Conservation (phyloP, 2,888 invertebrate genomes). For the Dicroscelio sp. region DNA sequence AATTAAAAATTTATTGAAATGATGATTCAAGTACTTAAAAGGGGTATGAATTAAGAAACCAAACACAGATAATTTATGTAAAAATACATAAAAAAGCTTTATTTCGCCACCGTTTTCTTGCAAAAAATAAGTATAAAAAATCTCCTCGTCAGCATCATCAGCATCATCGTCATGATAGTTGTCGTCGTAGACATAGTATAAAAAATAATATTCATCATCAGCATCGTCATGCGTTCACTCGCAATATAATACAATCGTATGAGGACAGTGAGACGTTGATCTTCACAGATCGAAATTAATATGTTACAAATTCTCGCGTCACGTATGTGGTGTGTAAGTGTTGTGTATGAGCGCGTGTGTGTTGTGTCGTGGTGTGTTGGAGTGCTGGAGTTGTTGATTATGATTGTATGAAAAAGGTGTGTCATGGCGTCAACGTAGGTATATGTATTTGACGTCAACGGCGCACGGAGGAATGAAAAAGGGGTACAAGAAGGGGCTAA, state of each 20-base stretch:
- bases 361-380: conserved; percentile 74
- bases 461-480: too few species aligned
- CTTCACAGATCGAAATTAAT: conserved; percentile 82
- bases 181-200: conserved; percentile 79
- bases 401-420: too few species aligned
- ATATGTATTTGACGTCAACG: too few species aligned
- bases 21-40: too few species aligned
- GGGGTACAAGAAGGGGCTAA: too few species aligned
- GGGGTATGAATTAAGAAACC: too few species aligned
- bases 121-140: conserved; percentile 91
- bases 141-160: conserved; percentile 87
- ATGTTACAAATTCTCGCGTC: conserved; percentile 86
- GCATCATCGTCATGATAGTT: conserved; percentile 79
- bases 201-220: conserved; percentile 83
- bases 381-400: too few species aligned
- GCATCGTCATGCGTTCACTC: conserved; percentile 84
- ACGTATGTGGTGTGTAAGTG: conserved; percentile 84
- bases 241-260: conserved; percentile 87
- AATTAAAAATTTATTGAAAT: neutral
- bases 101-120: conserved; percentile 92
- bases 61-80: conserved; percentile 89
- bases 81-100: conserved; percentile 91
- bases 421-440: too few species aligned
- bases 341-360: conserved; percentile 81
- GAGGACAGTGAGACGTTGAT: conserved; percentile 85